These are phyloP conservation scores for Ernsta delagoae DNA, from an alignment of 2,888 invertebrate genomes.

Conservation along the genomic window DNA sequence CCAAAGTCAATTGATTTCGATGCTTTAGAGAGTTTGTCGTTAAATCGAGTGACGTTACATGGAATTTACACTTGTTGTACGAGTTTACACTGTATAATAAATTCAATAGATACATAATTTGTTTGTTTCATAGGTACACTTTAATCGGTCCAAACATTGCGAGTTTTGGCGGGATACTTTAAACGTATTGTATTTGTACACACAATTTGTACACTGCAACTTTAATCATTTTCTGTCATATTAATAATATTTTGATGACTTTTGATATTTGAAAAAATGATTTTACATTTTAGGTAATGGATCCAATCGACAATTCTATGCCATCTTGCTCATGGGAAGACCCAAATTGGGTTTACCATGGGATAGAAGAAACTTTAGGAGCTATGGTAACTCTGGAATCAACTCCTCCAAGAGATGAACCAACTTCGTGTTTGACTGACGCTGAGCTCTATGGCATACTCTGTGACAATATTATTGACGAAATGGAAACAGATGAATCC, in stretches of 20 bases:
- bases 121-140: conserved; percentile 3
- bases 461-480: conserved; percentile 10
- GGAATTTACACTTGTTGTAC: conserved; percentile 7
- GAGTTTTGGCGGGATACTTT: conserved; percentile 10
- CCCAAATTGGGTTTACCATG: conserved; percentile 10
- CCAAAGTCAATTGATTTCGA: too few relatives aligned
- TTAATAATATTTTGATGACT: conserved; percentile 10
- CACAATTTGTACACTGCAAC: conserved; percentile 10
- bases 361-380: conserved; percentile 10
- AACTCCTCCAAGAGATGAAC: conserved; percentile 10
- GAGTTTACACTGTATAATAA: conserved; percentile 7
- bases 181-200: conserved; percentile 10
- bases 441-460: conserved; percentile 10
- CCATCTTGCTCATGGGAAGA: conserved; percentile 10
- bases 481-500: conserved; percentile 10
- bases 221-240: conserved; percentile 9
- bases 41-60: conserved; percentile 7
- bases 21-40: too few relatives aligned
- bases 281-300: conserved; percentile 10
- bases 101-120: conserved; percentile 7
- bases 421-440: conserved; percentile 10
- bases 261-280: conserved; percentile 10
- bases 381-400: conserved; percentile 10
- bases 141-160: conserved; percentile 6
- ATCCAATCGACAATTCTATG: conserved; percentile 10